Conservation (phyloP, 30 jellyfish, hydroid and myxozoan genomes). For the Clytia hemisphaerica region DNA sequence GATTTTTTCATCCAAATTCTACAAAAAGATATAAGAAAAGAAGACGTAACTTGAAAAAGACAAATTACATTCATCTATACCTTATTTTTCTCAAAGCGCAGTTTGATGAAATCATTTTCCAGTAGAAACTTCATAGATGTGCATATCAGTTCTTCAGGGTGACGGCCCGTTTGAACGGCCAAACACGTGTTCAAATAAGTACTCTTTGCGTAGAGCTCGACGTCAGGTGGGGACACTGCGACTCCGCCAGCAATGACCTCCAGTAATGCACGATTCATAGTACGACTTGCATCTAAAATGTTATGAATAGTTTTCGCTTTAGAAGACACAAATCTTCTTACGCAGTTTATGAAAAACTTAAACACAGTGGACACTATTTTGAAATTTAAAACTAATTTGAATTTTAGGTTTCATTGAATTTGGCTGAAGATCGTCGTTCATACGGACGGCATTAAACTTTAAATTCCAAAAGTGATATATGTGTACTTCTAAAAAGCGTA, state of each 20-base stretch:
- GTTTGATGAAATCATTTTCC: constrained; percentile 62
- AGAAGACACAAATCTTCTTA: too few relatives aligned
- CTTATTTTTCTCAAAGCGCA: constrained; percentile 4
- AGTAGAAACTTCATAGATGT: constrained; percentile 54
- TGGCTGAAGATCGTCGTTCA: too few relatives aligned
- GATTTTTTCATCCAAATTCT: background rate
- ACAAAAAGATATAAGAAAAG: background rate
- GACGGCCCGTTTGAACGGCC: constrained; percentile 20
- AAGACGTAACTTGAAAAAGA: background rate
- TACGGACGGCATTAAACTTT: too few relatives aligned
- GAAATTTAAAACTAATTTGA: too few relatives aligned
- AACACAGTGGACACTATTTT: too few relatives aligned
- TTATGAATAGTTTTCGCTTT: too few relatives aligned
- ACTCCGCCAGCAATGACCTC: constrained; percentile 86
- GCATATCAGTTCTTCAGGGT: constrained; percentile 42
- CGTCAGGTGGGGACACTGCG: constrained; percentile 67
- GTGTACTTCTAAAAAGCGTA: too few relatives aligned
- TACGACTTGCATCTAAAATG: too few relatives aligned
- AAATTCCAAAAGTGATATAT: too few relatives aligned
- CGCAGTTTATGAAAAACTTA: too few relatives aligned
- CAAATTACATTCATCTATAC: too few relatives aligned
- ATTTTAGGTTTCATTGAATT: too few relatives aligned
- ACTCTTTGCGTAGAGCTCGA: constrained; percentile 65
- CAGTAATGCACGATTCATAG: constrained; percentile 84
- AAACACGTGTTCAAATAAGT: constrained; percentile 78